Percentiles rank a stretch among this genome's conserved stretches.
These are phyloP conservation scores for Dascillus cervinus DNA, from an alignment of 2,888 invertebrate genomes.

Conservation along the genomic window DNA sequence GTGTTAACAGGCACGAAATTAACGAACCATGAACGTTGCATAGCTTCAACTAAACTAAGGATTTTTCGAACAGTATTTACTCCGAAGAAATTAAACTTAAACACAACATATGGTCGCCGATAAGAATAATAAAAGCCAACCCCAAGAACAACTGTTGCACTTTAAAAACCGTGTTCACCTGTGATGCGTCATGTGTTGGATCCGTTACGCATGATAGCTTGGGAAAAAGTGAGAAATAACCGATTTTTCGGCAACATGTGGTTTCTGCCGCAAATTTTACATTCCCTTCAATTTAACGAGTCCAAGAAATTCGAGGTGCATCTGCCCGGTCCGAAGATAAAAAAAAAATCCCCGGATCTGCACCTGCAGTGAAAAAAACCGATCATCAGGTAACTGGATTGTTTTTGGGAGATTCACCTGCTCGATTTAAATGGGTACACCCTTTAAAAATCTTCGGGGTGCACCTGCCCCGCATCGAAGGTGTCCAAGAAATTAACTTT, in stretches of 20 bases:
- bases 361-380: conserved; percentile 27
- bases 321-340: no score
- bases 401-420: conserved; percentile 18
- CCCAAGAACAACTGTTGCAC: conserved; percentile 18
- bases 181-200: conserved; percentile 35
- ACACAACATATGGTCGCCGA: conserved; percentile 14
- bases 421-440: conserved; percentile 16
- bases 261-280: conserved; percentile 6
- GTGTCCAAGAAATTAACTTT: no score
- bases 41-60: background rate
- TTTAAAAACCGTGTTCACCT: conserved; percentile 24
- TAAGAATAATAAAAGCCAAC: conserved; percentile 15
- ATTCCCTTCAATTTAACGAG: no score
- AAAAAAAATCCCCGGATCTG: no score
- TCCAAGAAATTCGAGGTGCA: no score
- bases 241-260: conserved; percentile 20
- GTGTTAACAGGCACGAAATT: conserved; percentile 8
- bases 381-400: conserved; percentile 12
- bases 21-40: conserved; percentile 6
- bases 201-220: conserved; percentile 39
- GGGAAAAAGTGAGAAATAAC: conserved; percentile 31
- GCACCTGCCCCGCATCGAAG: conserved; percentile 18
- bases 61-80: background rate
- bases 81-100: conserved; percentile 3
- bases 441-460: conserved; percentile 14